phyloP scores from a whole-genome alignment of 2,888 invertebrate genomes.

The Choristoneura rosaceana region DNA sequence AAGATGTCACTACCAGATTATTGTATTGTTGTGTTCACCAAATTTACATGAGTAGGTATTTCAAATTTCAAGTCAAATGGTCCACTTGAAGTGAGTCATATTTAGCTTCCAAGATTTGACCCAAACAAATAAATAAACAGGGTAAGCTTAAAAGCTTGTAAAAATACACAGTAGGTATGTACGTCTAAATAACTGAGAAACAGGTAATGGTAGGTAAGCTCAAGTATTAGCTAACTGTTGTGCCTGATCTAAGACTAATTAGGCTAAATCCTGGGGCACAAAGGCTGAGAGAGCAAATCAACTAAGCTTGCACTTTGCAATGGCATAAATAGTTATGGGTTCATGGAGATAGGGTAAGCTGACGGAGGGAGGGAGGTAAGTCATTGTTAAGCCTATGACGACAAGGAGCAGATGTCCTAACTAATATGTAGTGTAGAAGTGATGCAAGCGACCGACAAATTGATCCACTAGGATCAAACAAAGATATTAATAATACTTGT shows the following conservation, averaged over 20 bases:
- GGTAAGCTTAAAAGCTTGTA: too few relatives aligned
- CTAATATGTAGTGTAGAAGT: background rate
- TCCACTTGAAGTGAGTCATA: too few relatives aligned
- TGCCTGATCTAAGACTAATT: background rate
- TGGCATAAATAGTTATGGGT: background rate
- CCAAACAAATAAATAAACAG: too few relatives aligned
- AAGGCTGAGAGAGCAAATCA: background rate
- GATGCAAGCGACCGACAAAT: background rate
- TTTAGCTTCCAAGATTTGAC: too few relatives aligned
- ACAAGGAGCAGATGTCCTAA: background rate
- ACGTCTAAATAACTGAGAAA: too few relatives aligned
- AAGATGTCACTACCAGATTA: too few relatives aligned
- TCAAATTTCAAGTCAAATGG: too few relatives aligned
- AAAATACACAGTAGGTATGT: too few relatives aligned
- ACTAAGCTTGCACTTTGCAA: constrained; percentile 1
- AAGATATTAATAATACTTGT: background rate
- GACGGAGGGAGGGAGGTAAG: background rate
- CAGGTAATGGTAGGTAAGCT: too few relatives aligned
- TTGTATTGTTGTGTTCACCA: too few relatives aligned
- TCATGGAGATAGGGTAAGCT: background rate
- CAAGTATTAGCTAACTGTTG: too few relatives aligned
- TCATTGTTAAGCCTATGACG: background rate
- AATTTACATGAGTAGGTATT: too few relatives aligned
- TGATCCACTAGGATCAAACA: background rate
- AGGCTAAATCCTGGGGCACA: background rate